A percentile compares a stretch with the other conserved stretches of the same genome.
Conservation (phyloP, 1,140 invertebrate genomes). For the Drosophila nigromelanica region DNA sequence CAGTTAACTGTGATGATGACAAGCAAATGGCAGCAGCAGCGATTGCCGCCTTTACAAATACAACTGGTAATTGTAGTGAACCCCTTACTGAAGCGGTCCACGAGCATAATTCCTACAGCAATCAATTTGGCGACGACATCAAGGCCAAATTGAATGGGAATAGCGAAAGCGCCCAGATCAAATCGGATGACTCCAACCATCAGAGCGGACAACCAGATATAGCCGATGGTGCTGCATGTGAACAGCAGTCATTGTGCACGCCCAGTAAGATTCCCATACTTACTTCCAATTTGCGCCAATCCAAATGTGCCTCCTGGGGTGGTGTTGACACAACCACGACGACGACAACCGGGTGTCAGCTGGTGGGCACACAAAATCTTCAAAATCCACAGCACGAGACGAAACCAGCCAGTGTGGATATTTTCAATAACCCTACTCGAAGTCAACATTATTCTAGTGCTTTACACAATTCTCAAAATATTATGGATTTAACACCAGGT, state of each 20-base stretch:
- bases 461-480: slow-evolving; percentile 71
- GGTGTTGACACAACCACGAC: slow-evolving; percentile 76
- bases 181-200: slow-evolving; percentile 42
- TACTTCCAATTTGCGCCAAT: slow-evolving; percentile 74
- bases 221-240: slow-evolving; percentile 20
- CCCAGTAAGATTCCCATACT: slow-evolving; percentile 80
- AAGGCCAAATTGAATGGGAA: slow-evolving; percentile 37
- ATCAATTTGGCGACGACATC: slow-evolving; percentile 8
- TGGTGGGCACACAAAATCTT: slow-evolving; percentile 9
- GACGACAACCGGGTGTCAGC: background rate
- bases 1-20: slow-evolving; percentile 59
- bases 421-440: slow-evolving; percentile 17
- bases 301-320: slow-evolving; percentile 86
- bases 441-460: slow-evolving; percentile 33
- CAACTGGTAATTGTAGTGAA: slow-evolving; percentile 15
- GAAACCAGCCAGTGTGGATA: slow-evolving; percentile 19
- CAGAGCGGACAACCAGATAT: background rate
- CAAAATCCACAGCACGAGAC: slow-evolving; percentile 25
- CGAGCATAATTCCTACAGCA: slow-evolving; percentile 14
- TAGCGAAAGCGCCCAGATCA: background rate
- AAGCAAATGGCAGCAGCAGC: slow-evolving; percentile 8
- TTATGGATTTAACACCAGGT: slow-evolving; percentile 84
- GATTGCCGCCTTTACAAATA: slow-evolving; percentile 21
- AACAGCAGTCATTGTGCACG: slow-evolving; percentile 17
- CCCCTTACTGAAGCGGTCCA: slow-evolving; percentile 22